Evolutionary conservation across 2,113 vertebrate species (phyloP).

Genomic region (Rhynchomys soricoides): DNA sequence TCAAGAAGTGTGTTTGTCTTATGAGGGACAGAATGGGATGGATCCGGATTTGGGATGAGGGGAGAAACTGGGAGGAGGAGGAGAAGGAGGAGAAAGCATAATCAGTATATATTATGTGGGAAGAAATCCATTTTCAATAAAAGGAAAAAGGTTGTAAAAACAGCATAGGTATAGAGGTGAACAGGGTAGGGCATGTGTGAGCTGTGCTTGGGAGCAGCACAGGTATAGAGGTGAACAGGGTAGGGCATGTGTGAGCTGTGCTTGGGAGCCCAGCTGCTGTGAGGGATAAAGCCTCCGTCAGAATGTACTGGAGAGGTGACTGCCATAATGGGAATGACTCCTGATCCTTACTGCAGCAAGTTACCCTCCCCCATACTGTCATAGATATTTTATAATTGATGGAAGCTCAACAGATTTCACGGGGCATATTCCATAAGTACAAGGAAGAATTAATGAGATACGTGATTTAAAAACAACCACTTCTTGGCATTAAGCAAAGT

Average conservation of each 20-base stretch:
- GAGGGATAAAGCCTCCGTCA: not conserved
- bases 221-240: not conserved
- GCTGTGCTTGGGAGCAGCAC: not conserved
- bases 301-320: not conserved
- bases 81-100: no score
- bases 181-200: not conserved
- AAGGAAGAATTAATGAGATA: constrained; percentile 10
- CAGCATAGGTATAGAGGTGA: not conserved
- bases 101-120: not conserved
- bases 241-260: not conserved
- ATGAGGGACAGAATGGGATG: not conserved
- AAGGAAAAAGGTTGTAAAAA: not conserved
- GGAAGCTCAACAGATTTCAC: not conserved
- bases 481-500: constrained; percentile 30
- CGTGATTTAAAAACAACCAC: not conserved
- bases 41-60: not conserved
- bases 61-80: not conserved
- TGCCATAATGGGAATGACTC: not conserved
- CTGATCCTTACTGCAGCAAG: not conserved
- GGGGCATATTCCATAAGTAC: not conserved
- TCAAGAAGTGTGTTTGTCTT: not conserved
- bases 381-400: not conserved
- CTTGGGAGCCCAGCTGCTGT: not conserved
- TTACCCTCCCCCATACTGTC: not conserved
- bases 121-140: not conserved